These are phyloP conservation scores for Battus philenor DNA, from an alignment of 1,140 invertebrate genomes.

Conservation along the genomic window DNA sequence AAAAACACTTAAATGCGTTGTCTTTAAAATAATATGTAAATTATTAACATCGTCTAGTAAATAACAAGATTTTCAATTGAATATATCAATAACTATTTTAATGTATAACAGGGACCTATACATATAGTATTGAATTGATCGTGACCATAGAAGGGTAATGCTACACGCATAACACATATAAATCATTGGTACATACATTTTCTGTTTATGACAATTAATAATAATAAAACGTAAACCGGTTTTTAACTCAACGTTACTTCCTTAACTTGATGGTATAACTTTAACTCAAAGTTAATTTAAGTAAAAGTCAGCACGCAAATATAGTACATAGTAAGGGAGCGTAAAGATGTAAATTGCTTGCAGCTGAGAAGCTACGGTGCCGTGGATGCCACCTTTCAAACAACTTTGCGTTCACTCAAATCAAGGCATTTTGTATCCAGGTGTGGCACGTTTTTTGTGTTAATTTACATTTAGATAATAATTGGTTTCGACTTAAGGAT, in stretches of 20 bases:
- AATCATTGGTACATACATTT: neutral
- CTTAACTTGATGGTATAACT: neutral
- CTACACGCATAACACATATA: too few species aligned
- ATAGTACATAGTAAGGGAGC: neutral
- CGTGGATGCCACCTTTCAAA: conserved; percentile 21
- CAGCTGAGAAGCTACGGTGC: neutral
- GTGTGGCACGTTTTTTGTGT: conserved; percentile 5
- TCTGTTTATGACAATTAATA: neutral
- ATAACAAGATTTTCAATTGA: too few species aligned
- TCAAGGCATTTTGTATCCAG: conserved; percentile 6
- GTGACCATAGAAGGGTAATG: too few species aligned
- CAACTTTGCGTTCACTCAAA: conserved; percentile 15
- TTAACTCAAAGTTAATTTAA: neutral
- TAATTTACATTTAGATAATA: conserved; percentile 2
- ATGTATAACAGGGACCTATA: too few species aligned
- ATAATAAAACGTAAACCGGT: conserved; percentile 7
- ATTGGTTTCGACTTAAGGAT: too few species aligned
- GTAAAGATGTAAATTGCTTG: conserved; percentile 2
- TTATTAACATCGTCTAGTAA: too few species aligned
- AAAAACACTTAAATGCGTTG: too few species aligned
- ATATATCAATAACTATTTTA: too few species aligned
- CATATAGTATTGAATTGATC: too few species aligned
- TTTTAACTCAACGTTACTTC: conserved; percentile 9
- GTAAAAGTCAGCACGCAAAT: neutral
- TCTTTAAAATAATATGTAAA: too few species aligned